Conservation (phyloP, 2,797 vertebrate genomes). For the Tokudaia muenninki region DNA sequence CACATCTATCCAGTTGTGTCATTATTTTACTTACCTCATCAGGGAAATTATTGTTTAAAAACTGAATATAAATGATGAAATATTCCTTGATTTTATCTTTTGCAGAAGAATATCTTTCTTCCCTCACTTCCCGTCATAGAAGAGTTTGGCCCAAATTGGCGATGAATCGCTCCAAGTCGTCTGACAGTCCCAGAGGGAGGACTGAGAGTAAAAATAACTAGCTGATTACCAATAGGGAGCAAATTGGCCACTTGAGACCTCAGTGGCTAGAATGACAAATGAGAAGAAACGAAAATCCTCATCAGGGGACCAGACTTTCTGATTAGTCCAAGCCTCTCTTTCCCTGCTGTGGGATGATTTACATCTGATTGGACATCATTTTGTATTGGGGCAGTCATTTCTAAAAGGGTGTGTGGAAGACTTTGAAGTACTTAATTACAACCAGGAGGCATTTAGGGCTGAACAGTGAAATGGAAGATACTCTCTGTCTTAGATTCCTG, state of each 20-base stretch:
- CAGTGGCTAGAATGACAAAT: conserved; percentile 74
- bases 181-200: conserved; percentile 63
- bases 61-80: conserved; percentile 47
- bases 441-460: conserved; percentile 74
- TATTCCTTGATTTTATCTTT: conserved; percentile 59
- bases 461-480: conserved; percentile 52
- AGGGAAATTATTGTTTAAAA: conserved; percentile 76
- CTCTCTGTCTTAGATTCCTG: conserved; percentile 52
- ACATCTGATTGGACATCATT: conserved; percentile 70
- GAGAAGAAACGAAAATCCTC: conserved; percentile 73
- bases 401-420: conserved; percentile 72
- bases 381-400: conserved; percentile 64
- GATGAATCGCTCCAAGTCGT: conserved; percentile 70
- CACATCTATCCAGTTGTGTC: conserved; percentile 12
- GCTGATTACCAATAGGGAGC: conserved; percentile 79
- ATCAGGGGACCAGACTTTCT: conserved; percentile 68
- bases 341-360: conserved; percentile 66
- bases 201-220: conserved; percentile 73
- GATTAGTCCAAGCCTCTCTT: conserved; percentile 71
- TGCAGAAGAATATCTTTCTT: conserved; percentile 57
- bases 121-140: not conserved
- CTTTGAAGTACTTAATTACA: conserved; percentile 82
- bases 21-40: conserved; percentile 72
- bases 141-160: conserved; percentile 64
- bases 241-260: conserved; percentile 80